Base-by-base conservation (phyloP, 2,113 vertebrate genomes). In the Scartelaos histophorus region DNA sequence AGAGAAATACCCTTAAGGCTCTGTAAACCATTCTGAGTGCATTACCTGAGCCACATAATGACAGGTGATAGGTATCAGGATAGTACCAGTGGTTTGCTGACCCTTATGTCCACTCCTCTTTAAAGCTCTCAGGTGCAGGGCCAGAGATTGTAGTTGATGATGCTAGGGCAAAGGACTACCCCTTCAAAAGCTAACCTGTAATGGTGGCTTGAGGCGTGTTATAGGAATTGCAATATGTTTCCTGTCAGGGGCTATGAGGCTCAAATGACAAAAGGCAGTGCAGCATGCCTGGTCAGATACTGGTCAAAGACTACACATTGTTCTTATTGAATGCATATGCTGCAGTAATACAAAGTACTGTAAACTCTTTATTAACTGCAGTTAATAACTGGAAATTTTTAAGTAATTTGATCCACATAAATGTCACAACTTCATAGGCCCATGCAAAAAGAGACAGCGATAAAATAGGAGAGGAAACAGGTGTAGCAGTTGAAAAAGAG, bases 11-110 rank as follows among this genome's bases (percentile, higher is more conserved):
- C 82, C 89, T 45, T 12, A 65, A 75, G 88, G 83, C 67, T 56
- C 57, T 0, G 17, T 38, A 29, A 66, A 47, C 58, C 21, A 34
- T 70, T 70, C 58, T 82, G 77, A 84, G 76, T 85, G 88, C 86
- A 88, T 80, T 72, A 78, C 84, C 78, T 78, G 77, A 82, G 79
- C 82, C 71, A 78, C 35, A 77, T 46, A 75, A 71, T 85, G 90
- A 86, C 91, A 88, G 87, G 73, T 87, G 88, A 83, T 85, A 58
- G 71, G 78, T 79, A 71, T 85, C 76, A 66, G 70, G 79, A 85
- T 84, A 73, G 76, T 79, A 80, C 70, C 77, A 68, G 64, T 71
- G 58, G 22, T 76, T 82, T 66, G 75, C 85, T 62, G 82, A 72
- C 85, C 38, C 24, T 66, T 47, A 34, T 78, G 53, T 75, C 47